Conservation (phyloP, 2,888 invertebrate genomes). For the Eupithecia insigniata region DNA sequence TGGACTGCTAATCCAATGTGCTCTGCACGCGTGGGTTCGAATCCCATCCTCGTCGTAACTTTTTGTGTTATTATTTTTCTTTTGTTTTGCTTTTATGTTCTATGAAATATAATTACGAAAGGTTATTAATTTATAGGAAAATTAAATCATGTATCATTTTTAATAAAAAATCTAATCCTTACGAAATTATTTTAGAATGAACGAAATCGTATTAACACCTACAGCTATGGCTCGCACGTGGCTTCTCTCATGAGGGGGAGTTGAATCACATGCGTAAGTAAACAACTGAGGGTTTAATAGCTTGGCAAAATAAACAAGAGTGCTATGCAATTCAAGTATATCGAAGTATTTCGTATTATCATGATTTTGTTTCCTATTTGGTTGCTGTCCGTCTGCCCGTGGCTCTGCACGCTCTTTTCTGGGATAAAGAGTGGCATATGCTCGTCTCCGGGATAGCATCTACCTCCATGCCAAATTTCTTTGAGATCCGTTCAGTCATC, state of each 20-base stretch:
- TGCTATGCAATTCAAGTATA: not conserved
- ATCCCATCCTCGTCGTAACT: constrained; percentile 89
- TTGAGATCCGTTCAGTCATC: no score
- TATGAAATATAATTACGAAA: no score
- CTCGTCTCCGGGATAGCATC: no score
- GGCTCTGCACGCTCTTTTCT: no score
- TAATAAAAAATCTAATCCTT: not conserved
- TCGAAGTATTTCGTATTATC: not conserved
- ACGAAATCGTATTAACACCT: not conserved
- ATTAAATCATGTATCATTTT: not conserved
- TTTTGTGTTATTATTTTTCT: constrained; percentile 46
- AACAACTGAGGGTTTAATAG: constrained; percentile 10
- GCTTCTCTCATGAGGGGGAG: constrained; percentile 12
- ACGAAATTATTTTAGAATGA: not conserved
- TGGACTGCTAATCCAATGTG: constrained; percentile 94
- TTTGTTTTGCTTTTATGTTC: not conserved
- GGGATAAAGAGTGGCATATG: no score
- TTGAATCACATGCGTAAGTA: constrained; percentile 11
- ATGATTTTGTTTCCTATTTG: not conserved
- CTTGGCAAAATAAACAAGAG: constrained; percentile 12
- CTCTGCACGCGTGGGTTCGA: constrained; percentile 94
- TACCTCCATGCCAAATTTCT: no score
- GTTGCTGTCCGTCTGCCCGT: no score
- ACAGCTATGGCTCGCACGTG: constrained; percentile 1
- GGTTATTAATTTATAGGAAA: no score